Conservation (phyloP, 1,140 invertebrate species). For the Platorchestia sp. region DNA sequence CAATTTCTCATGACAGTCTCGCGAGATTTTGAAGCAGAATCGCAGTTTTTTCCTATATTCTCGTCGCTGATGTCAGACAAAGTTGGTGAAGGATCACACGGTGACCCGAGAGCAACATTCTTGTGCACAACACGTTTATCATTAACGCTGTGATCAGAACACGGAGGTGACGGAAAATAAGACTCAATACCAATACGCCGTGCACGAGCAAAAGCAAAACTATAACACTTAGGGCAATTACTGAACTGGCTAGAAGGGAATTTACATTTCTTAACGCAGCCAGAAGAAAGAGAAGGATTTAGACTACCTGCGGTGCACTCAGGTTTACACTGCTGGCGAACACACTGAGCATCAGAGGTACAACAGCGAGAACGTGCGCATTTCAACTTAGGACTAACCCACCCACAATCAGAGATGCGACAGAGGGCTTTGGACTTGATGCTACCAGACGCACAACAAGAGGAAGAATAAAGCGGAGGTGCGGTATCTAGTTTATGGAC, state of each 20-base stretch:
- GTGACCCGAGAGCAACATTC: background rate
- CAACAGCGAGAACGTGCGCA: background rate
- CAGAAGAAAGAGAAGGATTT: background rate
- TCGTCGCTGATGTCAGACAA: background rate
- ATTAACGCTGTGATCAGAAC: background rate
- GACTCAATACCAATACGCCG: conserved; percentile 4
- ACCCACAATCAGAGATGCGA: background rate
- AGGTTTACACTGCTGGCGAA: background rate
- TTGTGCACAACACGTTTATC: background rate
- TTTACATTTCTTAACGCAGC: background rate
- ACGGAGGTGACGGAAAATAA: background rate
- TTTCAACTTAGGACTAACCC: background rate
- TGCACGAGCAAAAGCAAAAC: conserved; percentile 14
- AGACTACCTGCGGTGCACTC: background rate
- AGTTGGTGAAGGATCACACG: background rate
- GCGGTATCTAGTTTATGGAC: conserved; percentile 7
- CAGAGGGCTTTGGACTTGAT: background rate
- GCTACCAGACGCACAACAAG: background rate
- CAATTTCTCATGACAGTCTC: background rate
- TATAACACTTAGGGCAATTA: background rate
- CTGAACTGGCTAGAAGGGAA: background rate
- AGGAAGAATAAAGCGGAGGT: background rate
- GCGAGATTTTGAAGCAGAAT: background rate
- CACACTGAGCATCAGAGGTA: background rate
- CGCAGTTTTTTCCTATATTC: background rate